A percentile compares a stretch with the other conserved stretches of the same genome.
These are phyloP conservation scores for Spialia ferax DNA, from an alignment of 2,888 invertebrate species.

Conservation along the genomic window DNA sequence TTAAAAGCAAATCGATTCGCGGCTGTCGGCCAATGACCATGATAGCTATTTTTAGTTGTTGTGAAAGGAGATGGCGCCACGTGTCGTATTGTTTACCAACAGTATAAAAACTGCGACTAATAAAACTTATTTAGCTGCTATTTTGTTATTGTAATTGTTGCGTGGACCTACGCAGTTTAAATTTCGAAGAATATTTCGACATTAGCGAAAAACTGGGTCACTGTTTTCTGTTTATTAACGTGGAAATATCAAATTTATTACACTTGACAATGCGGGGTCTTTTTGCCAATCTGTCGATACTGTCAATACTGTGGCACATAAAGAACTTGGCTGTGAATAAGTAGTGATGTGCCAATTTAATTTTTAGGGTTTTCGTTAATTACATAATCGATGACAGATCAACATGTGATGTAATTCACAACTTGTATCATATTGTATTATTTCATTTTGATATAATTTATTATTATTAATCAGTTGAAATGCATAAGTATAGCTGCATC, in stretches of 20 bases:
- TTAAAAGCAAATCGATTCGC: not conserved
- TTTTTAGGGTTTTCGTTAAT: not conserved
- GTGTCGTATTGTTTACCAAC: slow-evolving; percentile 46
- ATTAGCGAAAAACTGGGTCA: too few species aligned
- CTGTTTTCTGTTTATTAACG: too few species aligned
- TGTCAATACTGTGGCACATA: not conserved
- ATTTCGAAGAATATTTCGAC: not conserved
- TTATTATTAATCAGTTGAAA: too few species aligned
- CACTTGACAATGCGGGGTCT: too few species aligned
- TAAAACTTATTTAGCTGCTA: not conserved
- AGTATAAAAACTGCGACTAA: slow-evolving; percentile 26
- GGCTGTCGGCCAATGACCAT: slow-evolving; percentile 39
- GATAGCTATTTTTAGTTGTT: slow-evolving; percentile 39
- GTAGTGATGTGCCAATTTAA: not conserved
- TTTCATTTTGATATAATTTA: not conserved
- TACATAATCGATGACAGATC: not conserved
- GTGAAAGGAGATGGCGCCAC: slow-evolving; percentile 42
- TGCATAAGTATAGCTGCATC: too few species aligned
- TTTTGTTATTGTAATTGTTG: slow-evolving; percentile 6
- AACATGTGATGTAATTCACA: not conserved
- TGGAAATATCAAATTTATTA: too few species aligned
- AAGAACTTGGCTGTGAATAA: slow-evolving; percentile 2
- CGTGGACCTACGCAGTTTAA: slow-evolving; percentile 2
- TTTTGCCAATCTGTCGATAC: too few species aligned
- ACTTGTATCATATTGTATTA: not conserved